These are phyloP conservation scores for Chascanopsetta lugubris DNA, from an alignment of 2,113 vertebrate species.

Conservation along the genomic window DNA sequence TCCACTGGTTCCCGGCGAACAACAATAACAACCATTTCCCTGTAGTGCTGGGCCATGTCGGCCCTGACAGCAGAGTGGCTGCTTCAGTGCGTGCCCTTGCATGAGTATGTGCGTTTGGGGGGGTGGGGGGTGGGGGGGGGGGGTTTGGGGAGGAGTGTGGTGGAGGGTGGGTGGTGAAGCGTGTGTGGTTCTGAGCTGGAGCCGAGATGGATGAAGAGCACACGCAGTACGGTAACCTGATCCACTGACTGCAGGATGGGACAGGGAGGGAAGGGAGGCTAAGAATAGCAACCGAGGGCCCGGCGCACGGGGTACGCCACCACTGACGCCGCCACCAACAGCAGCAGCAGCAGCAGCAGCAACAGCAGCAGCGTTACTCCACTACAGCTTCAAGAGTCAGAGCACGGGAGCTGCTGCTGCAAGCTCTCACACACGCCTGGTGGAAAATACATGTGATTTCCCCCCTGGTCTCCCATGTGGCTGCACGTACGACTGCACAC, in stretches of 20 bases:
- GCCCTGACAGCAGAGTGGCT: conserved; percentile 38
- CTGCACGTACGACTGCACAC: conserved; percentile 12
- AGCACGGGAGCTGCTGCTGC: conserved; percentile 50
- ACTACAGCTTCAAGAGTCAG: conserved; percentile 43
- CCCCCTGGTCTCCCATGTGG: conserved; percentile 44
- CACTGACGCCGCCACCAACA: background rate
- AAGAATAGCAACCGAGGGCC: conserved; percentile 74
- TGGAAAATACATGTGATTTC: conserved; percentile 53
- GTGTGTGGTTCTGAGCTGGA: conserved; percentile 5
- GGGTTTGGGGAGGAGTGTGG: conserved; percentile 2
- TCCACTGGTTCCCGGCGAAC: conserved; percentile 50
- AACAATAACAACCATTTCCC: conserved; percentile 66
- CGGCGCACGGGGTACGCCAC: conserved; percentile 53
- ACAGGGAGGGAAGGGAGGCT: conserved; percentile 62
- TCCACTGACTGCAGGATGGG: conserved; percentile 75
- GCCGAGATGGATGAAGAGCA: conserved; percentile 45
- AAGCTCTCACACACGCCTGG: conserved; percentile 38
- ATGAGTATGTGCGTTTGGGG: conserved; percentile 29
- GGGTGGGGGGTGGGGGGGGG: conserved; percentile 2
- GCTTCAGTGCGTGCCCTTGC: conserved; percentile 31
- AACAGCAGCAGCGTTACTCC: conserved; percentile 41
- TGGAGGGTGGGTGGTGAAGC: background rate
- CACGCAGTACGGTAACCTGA: conserved; percentile 72
- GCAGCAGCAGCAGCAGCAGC: conserved; percentile 35
- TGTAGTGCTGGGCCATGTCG: conserved; percentile 45